Conservation (phyloP, 1,140 invertebrate species). For the Galendromus occidentalis region DNA sequence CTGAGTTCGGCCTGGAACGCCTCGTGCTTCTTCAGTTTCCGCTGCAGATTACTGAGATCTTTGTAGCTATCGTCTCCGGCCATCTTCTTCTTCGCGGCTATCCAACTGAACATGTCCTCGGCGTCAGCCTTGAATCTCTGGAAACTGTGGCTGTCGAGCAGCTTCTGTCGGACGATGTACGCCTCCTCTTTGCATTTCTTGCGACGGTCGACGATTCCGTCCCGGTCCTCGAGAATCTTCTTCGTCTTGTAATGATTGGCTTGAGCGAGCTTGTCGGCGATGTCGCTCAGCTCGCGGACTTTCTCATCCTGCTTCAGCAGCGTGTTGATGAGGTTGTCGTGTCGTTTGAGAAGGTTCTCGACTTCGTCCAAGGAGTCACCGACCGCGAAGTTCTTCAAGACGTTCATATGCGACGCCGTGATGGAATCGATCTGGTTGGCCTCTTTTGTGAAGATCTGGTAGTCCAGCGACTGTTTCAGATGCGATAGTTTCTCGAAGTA, state of each 20-base stretch:
- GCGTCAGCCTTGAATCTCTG: conserved; percentile 72
- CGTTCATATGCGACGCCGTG: conserved; percentile 76
- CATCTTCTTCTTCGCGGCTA: conserved; percentile 71
- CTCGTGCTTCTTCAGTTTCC: conserved; percentile 90
- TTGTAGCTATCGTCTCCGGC: conserved; percentile 80
- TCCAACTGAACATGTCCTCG: conserved; percentile 54
- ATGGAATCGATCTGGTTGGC: conserved; percentile 91
- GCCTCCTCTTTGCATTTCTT: conserved; percentile 50
- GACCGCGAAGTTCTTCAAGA: conserved; percentile 65
- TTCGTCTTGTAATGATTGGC: conserved; percentile 58
- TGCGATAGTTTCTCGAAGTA: conserved; percentile 64
- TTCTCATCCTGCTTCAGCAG: conserved; percentile 81
- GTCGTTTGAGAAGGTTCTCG: conserved; percentile 73
- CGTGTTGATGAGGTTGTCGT: conserved; percentile 83
- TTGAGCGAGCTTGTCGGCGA: conserved; percentile 59
- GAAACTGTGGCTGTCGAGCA: conserved; percentile 55
- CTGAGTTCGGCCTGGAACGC: conserved; percentile 85
- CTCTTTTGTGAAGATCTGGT: conserved; percentile 70
- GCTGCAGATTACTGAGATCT: conserved; percentile 69
- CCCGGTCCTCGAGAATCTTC: conserved; percentile 49
- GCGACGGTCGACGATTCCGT: conserved; percentile 50
- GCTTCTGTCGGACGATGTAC: conserved; percentile 42
- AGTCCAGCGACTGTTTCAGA: conserved; percentile 59
- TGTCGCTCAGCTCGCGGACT: conserved; percentile 59
- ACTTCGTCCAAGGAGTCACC: conserved; percentile 82